These are phyloP conservation scores for Dasypogon diadema DNA, from an alignment of 2,888 invertebrate genomes.

Conservation along the genomic window DNA sequence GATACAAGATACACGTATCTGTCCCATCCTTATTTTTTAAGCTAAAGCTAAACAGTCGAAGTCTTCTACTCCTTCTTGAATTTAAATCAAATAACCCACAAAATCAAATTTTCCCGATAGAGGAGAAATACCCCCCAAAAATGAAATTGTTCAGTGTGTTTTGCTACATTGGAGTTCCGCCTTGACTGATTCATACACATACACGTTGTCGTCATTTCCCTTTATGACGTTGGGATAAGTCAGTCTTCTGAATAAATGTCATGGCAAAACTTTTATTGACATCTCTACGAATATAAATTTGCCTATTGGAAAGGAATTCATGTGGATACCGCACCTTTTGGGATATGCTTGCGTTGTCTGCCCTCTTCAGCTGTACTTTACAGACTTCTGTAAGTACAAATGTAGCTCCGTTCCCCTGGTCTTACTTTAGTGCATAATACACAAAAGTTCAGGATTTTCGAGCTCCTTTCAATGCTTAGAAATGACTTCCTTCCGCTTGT, in stretches of 20 bases:
- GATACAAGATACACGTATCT: no score
- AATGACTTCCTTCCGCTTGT: constrained; percentile 31
- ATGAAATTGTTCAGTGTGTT: background rate
- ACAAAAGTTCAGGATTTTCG: background rate
- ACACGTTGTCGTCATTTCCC: background rate
- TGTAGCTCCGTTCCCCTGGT: background rate
- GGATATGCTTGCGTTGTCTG: background rate
- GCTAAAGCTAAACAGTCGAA: no score
- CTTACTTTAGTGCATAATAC: background rate
- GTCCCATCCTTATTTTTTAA: no score
- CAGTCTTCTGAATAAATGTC: constrained; percentile 15
- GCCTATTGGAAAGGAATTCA: constrained; percentile 1
- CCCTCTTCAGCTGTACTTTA: background rate
- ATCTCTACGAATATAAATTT: constrained; percentile 30
- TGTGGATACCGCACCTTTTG: background rate
- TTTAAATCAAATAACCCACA: constrained; percentile 21
- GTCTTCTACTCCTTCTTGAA: background rate
- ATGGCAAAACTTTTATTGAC: constrained; percentile 25
- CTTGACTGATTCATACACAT: no score
- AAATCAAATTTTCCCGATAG: constrained; percentile 26
- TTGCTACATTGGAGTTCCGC: no score
- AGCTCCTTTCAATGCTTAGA: constrained; percentile 1
- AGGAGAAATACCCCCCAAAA: constrained; percentile 21
- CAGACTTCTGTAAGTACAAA: background rate
- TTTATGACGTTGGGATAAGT: constrained; percentile 15